Base-by-base conservation (phyloP, 2,113 vertebrate species). In the Pavo muticus region DNA sequence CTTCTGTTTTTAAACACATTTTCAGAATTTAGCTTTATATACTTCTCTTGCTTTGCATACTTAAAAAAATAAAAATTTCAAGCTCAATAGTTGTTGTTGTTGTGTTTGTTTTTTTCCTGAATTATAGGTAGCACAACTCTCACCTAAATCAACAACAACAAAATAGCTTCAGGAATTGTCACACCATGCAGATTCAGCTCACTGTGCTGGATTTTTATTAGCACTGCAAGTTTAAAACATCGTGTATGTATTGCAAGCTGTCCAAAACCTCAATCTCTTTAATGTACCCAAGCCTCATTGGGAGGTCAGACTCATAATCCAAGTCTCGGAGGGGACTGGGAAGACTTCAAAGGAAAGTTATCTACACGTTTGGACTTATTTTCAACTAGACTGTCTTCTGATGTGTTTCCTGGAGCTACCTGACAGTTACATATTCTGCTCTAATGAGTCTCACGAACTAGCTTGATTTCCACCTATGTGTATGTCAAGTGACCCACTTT, bases 281-380 rank as follows among this genome's bases (percentile, higher is more conserved):
- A 78, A 82, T 30, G 65, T 2, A n/a, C 67, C 18, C 70, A 65
- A 39, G 39, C 50, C 82, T 91, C 0, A 0, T 54, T 69, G 52
- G 21, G 76, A 71, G 50, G 65, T 27, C 0, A 0, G 75, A 50
- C 75, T 84, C 82, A 13, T 2, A 29, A 0, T 1, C 50, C 24
- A 24, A 47, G 61, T 79, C 91, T 94, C 56, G 37, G 63, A 88
- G 50, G 3, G 4, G 6, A 35, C 6, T 48, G 47, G 7, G 54
- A 61, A 94, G 52, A 89, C 84, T 92, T 93, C 76, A 84, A 90
- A 93, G 73, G 23, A 35, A 69, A 91, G 82, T 59, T 45, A 83
- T 65, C 84, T 61, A 60, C 35, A 69, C n/a, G 24, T 67, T 90
- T 56, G 84, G 74, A 84, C 71, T 90, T 15, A 80, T 70, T 85